These are phyloP conservation scores for Troides helena DNA, from an alignment of 2,888 invertebrate species.

Conservation along the genomic window DNA sequence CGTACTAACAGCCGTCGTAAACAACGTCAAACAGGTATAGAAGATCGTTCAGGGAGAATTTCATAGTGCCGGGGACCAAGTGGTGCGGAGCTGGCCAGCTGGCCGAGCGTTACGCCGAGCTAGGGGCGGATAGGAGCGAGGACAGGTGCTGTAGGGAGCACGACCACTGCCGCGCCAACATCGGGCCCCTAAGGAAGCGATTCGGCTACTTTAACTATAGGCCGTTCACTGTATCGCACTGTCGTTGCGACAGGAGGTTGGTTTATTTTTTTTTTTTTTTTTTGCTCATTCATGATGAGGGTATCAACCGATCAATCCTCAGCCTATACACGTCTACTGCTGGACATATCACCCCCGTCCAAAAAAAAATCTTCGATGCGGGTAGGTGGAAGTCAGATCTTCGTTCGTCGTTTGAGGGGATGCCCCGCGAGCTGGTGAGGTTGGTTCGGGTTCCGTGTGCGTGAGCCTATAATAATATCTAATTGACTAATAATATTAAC, in stretches of 20 bases:
- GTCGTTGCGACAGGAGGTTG: constrained; percentile 89
- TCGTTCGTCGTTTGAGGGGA: too few species aligned
- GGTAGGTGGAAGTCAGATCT: too few species aligned
- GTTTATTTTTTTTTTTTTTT: constrained; percentile 50
- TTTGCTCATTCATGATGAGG: not conserved
- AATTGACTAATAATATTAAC: too few species aligned
- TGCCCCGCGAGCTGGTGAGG: too few species aligned
- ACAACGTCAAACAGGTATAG: constrained; percentile 59
- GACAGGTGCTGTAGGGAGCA: constrained; percentile 88
- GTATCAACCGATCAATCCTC: not conserved
- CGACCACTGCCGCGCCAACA: constrained; percentile 84
- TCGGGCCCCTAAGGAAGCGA: constrained; percentile 82
- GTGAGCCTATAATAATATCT: too few species aligned
- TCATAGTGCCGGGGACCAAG: constrained; percentile 84
- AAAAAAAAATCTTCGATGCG: too few species aligned
- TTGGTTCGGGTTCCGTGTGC: too few species aligned
- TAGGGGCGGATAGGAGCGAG: constrained; percentile 75
- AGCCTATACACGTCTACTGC: too few species aligned
- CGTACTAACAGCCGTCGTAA: constrained; percentile 26
- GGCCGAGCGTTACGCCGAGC: constrained; percentile 80
- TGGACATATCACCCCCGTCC: too few species aligned
- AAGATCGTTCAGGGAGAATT: constrained; percentile 73
- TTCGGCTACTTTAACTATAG: constrained; percentile 84
- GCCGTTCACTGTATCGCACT: constrained; percentile 87
- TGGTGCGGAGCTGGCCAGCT: constrained; percentile 86